Evolutionary conservation across 2,113 vertebrate species (phyloP).

Genomic region (Agapornis roseicollis): DNA sequence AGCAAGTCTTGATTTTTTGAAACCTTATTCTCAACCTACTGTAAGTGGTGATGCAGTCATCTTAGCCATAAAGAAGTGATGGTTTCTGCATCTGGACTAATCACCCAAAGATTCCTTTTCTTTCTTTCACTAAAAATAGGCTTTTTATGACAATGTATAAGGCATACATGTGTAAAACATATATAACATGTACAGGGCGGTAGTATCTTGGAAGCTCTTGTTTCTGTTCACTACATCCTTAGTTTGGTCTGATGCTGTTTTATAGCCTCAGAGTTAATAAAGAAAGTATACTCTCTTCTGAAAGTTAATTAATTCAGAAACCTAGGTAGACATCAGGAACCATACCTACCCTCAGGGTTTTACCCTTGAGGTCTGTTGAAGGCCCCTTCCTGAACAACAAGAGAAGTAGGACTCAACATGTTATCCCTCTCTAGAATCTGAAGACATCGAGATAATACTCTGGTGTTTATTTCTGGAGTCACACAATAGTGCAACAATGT

Average conservation of each 20-base stretch:
- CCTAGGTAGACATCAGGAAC: not conserved
- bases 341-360: not conserved
- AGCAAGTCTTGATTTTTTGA: not conserved
- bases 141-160: not conserved
- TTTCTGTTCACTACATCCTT: not conserved
- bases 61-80: not conserved
- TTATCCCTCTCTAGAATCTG: not conserved
- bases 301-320: not conserved
- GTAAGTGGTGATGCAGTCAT: not conserved
- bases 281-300: not conserved
- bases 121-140: not conserved
- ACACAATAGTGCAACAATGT: not conserved
- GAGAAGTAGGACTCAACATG: fast-evolving
- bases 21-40: not conserved
- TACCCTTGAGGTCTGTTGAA: not conserved
- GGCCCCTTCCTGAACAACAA: not conserved
- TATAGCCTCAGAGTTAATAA: not conserved
- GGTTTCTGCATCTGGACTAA: not conserved
- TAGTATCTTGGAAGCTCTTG: not conserved
- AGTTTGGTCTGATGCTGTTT: not conserved
- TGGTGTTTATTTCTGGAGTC: not conserved
- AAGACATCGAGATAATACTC: not conserved
- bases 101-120: not conserved
- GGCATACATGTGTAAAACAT: not conserved
- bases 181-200: not conserved